Conservation (phyloP, 2,888 invertebrate species). For the Eilema sororculum region DNA sequence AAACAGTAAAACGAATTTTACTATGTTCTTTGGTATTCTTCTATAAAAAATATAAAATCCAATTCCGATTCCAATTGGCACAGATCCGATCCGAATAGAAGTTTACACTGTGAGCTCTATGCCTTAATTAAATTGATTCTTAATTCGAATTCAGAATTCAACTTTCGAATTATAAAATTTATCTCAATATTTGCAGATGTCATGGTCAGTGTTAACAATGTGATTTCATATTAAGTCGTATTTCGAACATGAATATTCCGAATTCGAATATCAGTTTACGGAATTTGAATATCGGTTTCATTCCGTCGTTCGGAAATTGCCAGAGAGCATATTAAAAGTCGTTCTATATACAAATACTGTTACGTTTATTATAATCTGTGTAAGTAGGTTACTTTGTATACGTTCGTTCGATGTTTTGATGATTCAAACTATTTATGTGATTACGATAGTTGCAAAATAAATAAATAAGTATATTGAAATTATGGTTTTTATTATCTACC, state of each 20-base stretch:
- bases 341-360: conserved; percentile 22
- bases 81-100: neutral
- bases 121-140: neutral
- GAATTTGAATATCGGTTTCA: neutral
- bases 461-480: conserved; percentile 34
- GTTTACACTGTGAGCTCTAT: neutral
- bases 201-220: neutral
- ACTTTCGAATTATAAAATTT: neutral
- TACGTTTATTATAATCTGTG: conserved; percentile 41
- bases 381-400: conserved; percentile 49
- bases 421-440: conserved; percentile 50
- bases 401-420: conserved; percentile 51
- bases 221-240: neutral
- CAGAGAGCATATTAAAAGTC: conserved; percentile 11
- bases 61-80: neutral
- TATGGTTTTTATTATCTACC: conserved; percentile 19
- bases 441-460: conserved; percentile 51
- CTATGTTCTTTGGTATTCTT: conserved; percentile 6
- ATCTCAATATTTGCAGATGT: neutral
- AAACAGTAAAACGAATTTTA: conserved; percentile 9
- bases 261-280: conserved; percentile 1
- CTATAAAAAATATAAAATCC: neutral
- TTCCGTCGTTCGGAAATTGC: conserved; percentile 1
- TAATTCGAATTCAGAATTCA: neutral
- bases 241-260: neutral